A percentile compares a stretch with the other conserved stretches of the same genome.
Evolutionary conservation across 2,797 vertebrate genomes (phyloP).

Genomic region (Sciurus vulgaris): DNA sequence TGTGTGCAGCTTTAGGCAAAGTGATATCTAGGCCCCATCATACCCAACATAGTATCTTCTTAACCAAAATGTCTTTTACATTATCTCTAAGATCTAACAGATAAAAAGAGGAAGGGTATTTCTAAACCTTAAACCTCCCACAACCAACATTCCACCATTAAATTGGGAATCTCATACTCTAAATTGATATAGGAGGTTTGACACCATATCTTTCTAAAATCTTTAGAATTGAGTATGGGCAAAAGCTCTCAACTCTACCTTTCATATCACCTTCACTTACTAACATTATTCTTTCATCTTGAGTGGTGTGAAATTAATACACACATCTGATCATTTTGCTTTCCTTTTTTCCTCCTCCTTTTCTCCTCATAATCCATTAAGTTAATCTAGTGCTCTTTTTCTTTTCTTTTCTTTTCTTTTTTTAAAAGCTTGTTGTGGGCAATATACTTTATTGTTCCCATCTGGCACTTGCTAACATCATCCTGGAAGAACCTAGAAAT

Average conservation of each 20-base stretch:
- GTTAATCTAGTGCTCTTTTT: neutral
- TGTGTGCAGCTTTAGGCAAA: neutral
- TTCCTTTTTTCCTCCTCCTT: neutral
- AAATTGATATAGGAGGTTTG: neutral
- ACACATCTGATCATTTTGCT: neutral
- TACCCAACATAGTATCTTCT: neutral
- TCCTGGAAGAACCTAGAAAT: conserved; percentile 85
- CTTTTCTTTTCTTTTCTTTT: neutral
- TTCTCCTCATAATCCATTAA: neutral
- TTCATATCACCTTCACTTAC: neutral
- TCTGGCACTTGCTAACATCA: conserved; percentile 82
- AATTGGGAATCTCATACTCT: neutral
- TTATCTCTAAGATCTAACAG: neutral
- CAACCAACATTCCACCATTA: neutral
- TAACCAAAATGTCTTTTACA: neutral
- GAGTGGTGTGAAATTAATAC: neutral
- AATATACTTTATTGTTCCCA: conserved; percentile 84
- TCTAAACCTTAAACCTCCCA: neutral
- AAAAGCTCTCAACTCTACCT: neutral
- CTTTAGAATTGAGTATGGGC: neutral
- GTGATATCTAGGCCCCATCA: neutral
- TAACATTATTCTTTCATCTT: neutral
- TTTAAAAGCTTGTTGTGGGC: conserved; percentile 81
- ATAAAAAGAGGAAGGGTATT: neutral
- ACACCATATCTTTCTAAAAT: neutral